Conservation (phyloP, 1,140 invertebrate genomes). For the Apis cerana region DNA sequence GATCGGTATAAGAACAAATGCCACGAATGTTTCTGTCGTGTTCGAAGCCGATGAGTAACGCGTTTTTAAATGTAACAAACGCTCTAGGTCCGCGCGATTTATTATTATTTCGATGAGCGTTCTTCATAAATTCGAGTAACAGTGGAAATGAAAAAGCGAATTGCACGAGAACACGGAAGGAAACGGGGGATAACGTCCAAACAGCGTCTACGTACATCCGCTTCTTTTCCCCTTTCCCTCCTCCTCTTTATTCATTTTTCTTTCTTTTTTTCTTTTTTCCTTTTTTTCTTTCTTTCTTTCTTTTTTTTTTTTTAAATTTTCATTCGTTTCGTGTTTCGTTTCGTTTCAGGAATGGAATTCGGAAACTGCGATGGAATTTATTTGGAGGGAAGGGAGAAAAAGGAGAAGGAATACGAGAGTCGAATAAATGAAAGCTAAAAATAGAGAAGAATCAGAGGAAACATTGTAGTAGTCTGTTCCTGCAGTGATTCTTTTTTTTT, state of each 20-base stretch:
- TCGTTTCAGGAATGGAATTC: conserved; percentile 3
- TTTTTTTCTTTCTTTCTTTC: neutral
- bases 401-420: neutral
- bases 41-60: conserved; percentile 16
- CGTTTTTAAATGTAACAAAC: conserved; percentile 35
- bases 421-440: conserved; percentile 29
- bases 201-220: neutral
- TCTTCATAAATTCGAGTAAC: conserved; percentile 24
- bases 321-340: neutral
- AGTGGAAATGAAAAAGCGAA: conserved; percentile 19
- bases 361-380: conserved; percentile 16
- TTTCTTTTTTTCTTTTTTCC: neutral
- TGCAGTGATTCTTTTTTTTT: neutral
- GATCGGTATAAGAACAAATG: conserved; percentile 29
- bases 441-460: neutral
- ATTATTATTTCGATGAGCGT: conserved; percentile 43
- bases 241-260: neutral
- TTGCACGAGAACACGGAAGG: conserved; percentile 4
- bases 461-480: neutral
- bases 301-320: neutral
- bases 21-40: conserved; percentile 20
- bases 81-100: neutral
- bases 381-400: neutral
- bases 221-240: neutral
- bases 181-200: neutral